Conservation (phyloP, 2,888 invertebrate species). For the Andrena trimmerana region DNA sequence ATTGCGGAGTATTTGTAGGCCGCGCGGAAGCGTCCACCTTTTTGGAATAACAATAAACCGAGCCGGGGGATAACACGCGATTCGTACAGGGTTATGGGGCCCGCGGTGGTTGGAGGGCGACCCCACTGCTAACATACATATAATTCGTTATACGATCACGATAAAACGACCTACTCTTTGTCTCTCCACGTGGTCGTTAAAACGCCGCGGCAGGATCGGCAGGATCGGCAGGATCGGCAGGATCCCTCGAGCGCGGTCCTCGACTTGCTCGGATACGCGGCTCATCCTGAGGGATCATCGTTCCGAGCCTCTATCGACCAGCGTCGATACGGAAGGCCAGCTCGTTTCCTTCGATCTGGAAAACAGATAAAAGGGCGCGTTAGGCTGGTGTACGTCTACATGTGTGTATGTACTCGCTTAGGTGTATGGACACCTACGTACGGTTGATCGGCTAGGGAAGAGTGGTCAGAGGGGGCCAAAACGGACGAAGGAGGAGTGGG, state of each 20-base stretch:
- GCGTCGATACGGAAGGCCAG: conserved; percentile 69
- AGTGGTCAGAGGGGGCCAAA: conserved; percentile 2
- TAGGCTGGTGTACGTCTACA: conserved; percentile 45
- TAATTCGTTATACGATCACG: conserved; percentile 63
- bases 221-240: conserved; percentile 2
- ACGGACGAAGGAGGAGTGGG: neutral
- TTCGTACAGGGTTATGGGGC: neutral
- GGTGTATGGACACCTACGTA: neutral
- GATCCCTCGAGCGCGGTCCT: conserved; percentile 11
- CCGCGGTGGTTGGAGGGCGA: conserved; percentile 49
- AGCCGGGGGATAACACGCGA: neutral
- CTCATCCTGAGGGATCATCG: conserved; percentile 63
- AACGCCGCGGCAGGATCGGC: conserved; percentile 28
- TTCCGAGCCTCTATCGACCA: conserved; percentile 69
- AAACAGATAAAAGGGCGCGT: conserved; percentile 75
- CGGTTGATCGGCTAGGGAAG: neutral
- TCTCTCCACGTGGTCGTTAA: conserved; percentile 62
- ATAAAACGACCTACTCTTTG: conserved; percentile 48
- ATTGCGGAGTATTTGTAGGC: conserved; percentile 40
- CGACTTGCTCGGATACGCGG: conserved; percentile 46
- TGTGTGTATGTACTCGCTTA: neutral
- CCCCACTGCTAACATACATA: conserved; percentile 13
- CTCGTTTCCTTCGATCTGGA: conserved; percentile 73
- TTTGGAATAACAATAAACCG: conserved; percentile 58
- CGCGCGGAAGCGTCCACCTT: conserved; percentile 54